Percentiles rank a stretch among this genome's conserved stretches.
Evolutionary conservation across 2,113 vertebrate species (phyloP).

Genomic region (Strigops habroptila): DNA sequence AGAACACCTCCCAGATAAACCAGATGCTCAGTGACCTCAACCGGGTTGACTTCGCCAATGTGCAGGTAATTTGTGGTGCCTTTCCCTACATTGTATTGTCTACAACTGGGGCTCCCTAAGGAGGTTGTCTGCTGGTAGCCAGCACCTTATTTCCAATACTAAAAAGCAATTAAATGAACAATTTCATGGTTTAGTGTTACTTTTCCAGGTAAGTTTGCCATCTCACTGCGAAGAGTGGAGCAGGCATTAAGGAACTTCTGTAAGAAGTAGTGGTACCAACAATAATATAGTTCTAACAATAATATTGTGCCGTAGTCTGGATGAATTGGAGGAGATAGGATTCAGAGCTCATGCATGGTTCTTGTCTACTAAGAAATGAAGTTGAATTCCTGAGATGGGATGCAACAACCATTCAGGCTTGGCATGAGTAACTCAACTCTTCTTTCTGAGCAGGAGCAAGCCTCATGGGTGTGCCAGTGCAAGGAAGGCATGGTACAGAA

Average conservation of each 20-base stretch:
- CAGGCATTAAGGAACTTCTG: not conserved
- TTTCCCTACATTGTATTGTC: rapidly evolving
- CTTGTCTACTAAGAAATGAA: not conserved
- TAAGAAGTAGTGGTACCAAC: not conserved
- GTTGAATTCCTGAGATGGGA: not conserved
- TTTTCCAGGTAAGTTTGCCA: not conserved
- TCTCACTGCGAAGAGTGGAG: not conserved
- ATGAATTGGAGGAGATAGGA: not conserved
- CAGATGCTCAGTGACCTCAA: slow-evolving; percentile 99
- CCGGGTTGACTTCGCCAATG: slow-evolving; percentile 95
- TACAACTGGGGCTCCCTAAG: not conserved
- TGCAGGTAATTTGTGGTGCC: slow-evolving; percentile 77
- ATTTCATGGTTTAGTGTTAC: not conserved
- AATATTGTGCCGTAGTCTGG: not conserved
- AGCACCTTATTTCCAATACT: rapidly evolving
- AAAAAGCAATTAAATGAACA: too few species aligned
- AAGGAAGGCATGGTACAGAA: slow-evolving; percentile 93
- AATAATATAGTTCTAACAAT: not conserved
- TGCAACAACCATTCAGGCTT: not conserved
- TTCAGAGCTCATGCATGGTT: not conserved
- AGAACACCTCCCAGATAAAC: slow-evolving; percentile 98
- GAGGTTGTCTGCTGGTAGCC: not conserved
- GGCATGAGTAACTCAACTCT: not conserved
- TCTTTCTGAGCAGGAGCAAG: slow-evolving; percentile 85
- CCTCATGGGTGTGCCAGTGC: slow-evolving; percentile 98